These are phyloP conservation scores for Rhinophrynus dorsalis DNA, from an alignment of 2,797 vertebrate species.

Conservation along the genomic window DNA sequence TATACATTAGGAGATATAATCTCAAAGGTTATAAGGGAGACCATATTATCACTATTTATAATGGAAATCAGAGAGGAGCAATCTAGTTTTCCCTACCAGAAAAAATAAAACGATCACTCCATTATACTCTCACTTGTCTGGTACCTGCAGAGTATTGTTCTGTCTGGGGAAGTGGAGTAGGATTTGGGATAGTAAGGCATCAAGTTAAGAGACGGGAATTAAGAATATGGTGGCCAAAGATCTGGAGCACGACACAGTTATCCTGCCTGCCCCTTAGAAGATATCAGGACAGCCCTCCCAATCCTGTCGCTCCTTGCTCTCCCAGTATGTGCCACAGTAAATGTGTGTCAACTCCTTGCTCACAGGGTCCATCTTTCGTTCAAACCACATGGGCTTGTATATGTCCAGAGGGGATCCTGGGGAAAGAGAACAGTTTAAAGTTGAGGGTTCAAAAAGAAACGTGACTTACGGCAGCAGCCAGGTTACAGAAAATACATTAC, in stretches of 20 bases:
- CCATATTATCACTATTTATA: no score
- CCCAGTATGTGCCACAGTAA: slow-evolving; percentile 94
- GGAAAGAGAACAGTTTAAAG: background rate
- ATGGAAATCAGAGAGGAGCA: no score
- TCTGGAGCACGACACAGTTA: background rate
- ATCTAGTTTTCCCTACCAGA: no score
- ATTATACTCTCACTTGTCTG: background rate
- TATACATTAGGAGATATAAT: no score
- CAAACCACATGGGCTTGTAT: slow-evolving; percentile 90
- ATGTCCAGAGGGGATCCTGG: slow-evolving; percentile 81
- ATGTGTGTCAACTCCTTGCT: slow-evolving; percentile 84
- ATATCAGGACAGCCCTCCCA: slow-evolving; percentile 88
- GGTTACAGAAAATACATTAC: no score
- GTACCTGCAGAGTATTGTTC: slow-evolving; percentile 27
- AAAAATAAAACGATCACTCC: background rate
- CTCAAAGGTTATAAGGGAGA: no score
- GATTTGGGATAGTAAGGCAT: slow-evolving; percentile 45
- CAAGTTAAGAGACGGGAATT: background rate
- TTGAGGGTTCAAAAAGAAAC: background rate
- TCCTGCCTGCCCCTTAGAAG: slow-evolving; percentile 68
- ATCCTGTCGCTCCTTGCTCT: slow-evolving; percentile 84
- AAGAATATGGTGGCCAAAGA: background rate
- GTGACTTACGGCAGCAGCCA: no score
- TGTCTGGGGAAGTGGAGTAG: background rate
- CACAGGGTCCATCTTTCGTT: slow-evolving; percentile 76